A percentile compares a stretch with the other conserved stretches of the same genome.
These are phyloP conservation scores for Bicyclus anynana DNA, from an alignment of 1,140 invertebrate genomes.

Conservation along the genomic window DNA sequence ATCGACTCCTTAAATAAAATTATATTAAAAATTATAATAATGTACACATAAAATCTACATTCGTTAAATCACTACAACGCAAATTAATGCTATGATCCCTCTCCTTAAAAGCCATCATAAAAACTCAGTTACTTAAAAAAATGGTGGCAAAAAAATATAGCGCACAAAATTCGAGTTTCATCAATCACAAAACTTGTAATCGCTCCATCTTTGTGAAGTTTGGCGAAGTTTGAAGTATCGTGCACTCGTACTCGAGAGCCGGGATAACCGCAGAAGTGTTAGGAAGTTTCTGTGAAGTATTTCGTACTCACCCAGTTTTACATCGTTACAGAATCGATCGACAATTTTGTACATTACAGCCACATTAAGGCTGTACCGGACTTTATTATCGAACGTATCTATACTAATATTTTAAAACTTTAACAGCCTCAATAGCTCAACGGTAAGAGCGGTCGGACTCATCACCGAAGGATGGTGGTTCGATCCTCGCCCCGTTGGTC, in stretches of 20 bases:
- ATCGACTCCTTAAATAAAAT: too few species aligned
- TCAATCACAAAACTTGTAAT: constrained; percentile 24
- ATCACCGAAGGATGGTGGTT: too few species aligned
- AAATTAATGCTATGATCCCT: neutral
- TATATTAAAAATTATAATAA: too few species aligned
- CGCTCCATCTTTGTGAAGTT: constrained; percentile 17
- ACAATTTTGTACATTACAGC: neutral
- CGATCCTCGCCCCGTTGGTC: too few species aligned
- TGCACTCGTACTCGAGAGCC: constrained; percentile 8
- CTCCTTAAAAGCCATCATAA: neutral
- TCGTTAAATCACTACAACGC: neutral
- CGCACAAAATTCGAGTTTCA: constrained; percentile 12
- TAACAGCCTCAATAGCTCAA: too few species aligned
- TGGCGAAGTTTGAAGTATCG: constrained; percentile 18
- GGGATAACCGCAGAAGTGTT: neutral
- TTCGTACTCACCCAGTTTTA: neutral
- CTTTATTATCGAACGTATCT: too few species aligned
- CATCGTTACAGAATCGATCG: neutral
- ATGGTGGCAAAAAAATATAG: constrained; percentile 9
- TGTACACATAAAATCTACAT: neutral
- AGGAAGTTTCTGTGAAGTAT: neutral
- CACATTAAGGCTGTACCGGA: too few species aligned
- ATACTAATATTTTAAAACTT: too few species aligned
- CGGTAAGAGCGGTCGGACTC: too few species aligned
- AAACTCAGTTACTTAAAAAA: constrained; percentile 8